Conservation (phyloP, 1,140 invertebrate genomes). For the Ylistrum balloti region DNA sequence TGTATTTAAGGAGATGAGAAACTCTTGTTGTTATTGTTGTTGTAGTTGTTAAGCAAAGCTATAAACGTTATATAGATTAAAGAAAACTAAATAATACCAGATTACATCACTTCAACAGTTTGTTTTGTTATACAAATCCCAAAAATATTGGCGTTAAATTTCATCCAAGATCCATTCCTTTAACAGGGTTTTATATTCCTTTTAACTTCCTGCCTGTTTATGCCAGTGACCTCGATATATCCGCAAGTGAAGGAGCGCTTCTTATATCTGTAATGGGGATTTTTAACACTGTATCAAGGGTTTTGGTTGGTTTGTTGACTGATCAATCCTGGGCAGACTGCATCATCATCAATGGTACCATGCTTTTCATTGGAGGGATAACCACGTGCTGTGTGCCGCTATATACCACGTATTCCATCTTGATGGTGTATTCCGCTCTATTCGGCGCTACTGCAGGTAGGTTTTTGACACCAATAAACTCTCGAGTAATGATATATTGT, state of each 20-base stretch:
- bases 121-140: no score
- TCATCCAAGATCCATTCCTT: no score
- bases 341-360: constrained; percentile 93
- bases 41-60: no score
- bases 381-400: constrained; percentile 87
- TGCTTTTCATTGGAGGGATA: constrained; percentile 89
- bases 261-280: constrained; percentile 93
- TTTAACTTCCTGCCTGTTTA: constrained; percentile 88
- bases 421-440: constrained; percentile 92
- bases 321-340: constrained; percentile 89
- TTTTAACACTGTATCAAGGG: constrained; percentile 86
- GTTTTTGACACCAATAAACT: constrained; percentile 80
- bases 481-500: no score
- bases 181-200: constrained; percentile 96
- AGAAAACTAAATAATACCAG: no score
- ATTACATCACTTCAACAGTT: no score
- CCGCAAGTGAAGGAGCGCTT: constrained; percentile 84
- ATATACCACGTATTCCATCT: constrained; percentile 89
- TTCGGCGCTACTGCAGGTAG: constrained; percentile 98
- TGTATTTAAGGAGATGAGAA: no score
- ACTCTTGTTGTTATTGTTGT: no score
- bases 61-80: no score
- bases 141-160: no score
- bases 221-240: constrained; percentile 72
- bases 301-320: constrained; percentile 84